These are phyloP conservation scores for Oreochromis niloticus DNA, from an alignment of 2,113 vertebrate species.

Conservation along the genomic window DNA sequence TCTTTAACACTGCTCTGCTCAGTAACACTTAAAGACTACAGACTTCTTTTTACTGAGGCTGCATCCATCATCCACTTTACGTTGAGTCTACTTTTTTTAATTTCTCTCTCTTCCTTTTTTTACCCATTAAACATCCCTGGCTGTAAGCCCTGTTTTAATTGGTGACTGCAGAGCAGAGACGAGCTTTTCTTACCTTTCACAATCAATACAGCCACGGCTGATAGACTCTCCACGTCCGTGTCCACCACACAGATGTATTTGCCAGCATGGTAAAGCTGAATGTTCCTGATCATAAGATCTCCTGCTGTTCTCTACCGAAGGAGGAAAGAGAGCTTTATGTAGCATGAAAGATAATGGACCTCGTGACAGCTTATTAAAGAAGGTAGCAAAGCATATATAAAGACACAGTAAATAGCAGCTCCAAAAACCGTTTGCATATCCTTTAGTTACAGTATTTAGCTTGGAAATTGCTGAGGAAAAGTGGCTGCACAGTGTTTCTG, in stretches of 20 bases:
- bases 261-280: conserved; percentile 87
- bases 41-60: background rate
- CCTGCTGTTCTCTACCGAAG: conserved; percentile 79
- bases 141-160: conserved; percentile 40
- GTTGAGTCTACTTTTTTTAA: background rate
- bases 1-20: background rate
- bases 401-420: conserved; percentile 30
- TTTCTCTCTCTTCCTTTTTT: background rate
- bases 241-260: conserved; percentile 88
- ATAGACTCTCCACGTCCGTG: conserved; percentile 87
- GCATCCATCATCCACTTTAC: background rate
- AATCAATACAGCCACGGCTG: conserved; percentile 83
- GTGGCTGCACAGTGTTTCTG: background rate
- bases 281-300: conserved; percentile 92
- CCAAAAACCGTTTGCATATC: background rate
- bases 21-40: background rate
- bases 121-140: conserved; percentile 6
- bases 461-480: background rate
- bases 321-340: conserved; percentile 45
- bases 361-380: conserved; percentile 57
- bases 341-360: conserved; percentile 60
- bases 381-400: conserved; percentile 38
- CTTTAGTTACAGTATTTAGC: background rate
- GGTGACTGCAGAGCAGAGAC: conserved; percentile 5
- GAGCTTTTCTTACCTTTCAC: conserved; percentile 80